A percentile compares a stretch with the other conserved stretches of the same genome.
Conservation (phyloP, 2,797 vertebrate species). For the Myotis pilosus region DNA sequence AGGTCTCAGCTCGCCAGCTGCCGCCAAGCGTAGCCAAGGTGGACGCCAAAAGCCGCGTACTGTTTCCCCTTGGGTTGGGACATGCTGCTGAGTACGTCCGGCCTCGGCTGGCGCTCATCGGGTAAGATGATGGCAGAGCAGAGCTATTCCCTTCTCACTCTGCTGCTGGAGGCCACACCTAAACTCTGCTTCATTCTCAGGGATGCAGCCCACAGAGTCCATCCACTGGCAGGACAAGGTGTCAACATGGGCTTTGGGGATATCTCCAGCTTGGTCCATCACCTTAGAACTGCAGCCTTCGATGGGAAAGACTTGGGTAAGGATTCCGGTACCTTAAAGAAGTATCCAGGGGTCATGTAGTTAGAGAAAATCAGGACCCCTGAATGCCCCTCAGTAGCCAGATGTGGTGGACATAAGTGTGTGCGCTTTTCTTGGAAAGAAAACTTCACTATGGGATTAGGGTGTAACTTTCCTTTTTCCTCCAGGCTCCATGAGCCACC, state of each 20-base stretch:
- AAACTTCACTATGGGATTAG: background rate
- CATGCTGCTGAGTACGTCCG: constrained; percentile 95
- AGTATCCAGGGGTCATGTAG: background rate
- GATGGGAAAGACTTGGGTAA: constrained; percentile 95
- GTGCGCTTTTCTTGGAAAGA: background rate
- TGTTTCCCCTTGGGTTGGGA: constrained; percentile 94
- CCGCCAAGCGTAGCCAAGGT: constrained; percentile 94
- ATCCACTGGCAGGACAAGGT: constrained; percentile 97
- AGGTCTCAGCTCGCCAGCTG: constrained; percentile 92
- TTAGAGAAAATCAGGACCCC: background rate
- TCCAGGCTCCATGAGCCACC: constrained; percentile 93
- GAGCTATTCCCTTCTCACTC: background rate
- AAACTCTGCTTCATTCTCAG: constrained; percentile 80
- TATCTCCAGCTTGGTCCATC: constrained; percentile 89
- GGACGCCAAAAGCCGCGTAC: constrained; percentile 90
- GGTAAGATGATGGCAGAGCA: constrained; percentile 84
- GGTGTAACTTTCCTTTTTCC: constrained; percentile 15
- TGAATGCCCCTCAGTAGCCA: background rate
- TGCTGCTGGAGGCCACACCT: background rate
- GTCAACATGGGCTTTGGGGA: constrained; percentile 98
- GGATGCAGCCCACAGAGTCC: constrained; percentile 97
- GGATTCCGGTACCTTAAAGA: background rate
- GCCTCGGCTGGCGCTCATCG: constrained; percentile 93
- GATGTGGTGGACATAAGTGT: background rate
- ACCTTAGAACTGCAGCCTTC: constrained; percentile 94